These are phyloP conservation scores for Montipora efflorescens DNA, from an alignment of 64 coral and sea anemone species.

Conservation along the genomic window DNA sequence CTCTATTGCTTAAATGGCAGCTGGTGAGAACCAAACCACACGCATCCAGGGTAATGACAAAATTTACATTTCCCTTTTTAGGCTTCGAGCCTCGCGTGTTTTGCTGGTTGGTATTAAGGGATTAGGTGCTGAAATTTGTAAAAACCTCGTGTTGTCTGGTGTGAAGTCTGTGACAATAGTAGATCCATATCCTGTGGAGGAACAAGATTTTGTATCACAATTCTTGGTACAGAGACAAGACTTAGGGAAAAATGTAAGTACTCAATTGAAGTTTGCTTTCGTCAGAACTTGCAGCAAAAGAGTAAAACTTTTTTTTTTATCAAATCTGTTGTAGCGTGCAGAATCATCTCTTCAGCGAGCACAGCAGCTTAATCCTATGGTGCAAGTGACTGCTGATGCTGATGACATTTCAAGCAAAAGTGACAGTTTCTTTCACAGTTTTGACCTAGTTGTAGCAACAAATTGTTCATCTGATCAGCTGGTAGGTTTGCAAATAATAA, in stretches of 20 bases:
- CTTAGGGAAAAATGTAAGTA: slow-evolving; percentile 94
- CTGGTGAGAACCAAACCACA: not conserved
- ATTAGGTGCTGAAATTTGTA: slow-evolving; percentile 98
- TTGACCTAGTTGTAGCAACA: slow-evolving; percentile 96
- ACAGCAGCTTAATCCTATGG: slow-evolving; percentile 95
- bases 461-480: slow-evolving; percentile 78
- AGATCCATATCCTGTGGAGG: slow-evolving; percentile 73
- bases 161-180: slow-evolving; percentile 91
- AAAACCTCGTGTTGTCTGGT: slow-evolving; percentile 93
- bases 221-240: slow-evolving; percentile 84
- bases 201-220: slow-evolving; percentile 92
- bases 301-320: no score
- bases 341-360: slow-evolving; percentile 83
- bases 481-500: slow-evolving; percentile 33
- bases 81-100: slow-evolving; percentile 89
- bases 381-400: slow-evolving; percentile 80
- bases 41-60: not conserved
- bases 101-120: slow-evolving; percentile 89
- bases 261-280: not conserved
- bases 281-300: no score
- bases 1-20: no score
- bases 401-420: slow-evolving; percentile 72
- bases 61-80: slow-evolving; percentile 14
- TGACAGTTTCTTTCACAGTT: slow-evolving; percentile 78
- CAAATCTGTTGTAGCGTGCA: slow-evolving; percentile 72